phyloP scores from a whole-genome alignment of 2,797 vertebrate species.

The Ctenosaura bakeri region DNA sequence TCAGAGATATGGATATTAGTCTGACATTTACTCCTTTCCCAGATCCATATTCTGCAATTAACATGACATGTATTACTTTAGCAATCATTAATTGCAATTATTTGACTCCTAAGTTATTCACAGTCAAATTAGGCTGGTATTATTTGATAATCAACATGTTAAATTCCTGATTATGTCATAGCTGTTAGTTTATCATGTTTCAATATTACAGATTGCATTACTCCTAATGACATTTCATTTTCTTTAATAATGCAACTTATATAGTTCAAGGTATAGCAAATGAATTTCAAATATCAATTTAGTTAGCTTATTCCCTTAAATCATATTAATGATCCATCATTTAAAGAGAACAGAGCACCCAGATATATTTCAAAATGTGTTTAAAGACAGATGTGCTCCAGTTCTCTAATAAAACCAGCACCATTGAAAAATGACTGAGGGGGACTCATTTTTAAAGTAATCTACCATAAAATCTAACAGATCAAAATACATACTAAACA shows the following conservation, averaged over 20 bases:
- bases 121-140: background rate
- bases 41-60: background rate
- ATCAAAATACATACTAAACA: background rate
- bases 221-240: slow-evolving; percentile 19
- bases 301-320: background rate
- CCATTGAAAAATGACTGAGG: background rate
- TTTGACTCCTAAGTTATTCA: background rate
- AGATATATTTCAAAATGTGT: background rate
- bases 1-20: background rate
- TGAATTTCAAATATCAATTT: background rate
- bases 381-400: background rate
- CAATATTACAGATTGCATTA: slow-evolving; percentile 1
- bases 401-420: background rate
- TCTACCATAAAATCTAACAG: background rate
- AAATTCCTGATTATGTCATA: background rate
- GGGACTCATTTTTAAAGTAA: background rate
- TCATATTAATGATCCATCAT: background rate
- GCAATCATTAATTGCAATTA: background rate
- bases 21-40: background rate
- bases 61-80: background rate
- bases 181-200: background rate
- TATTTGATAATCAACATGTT: background rate
- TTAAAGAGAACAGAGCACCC: background rate
- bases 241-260: slow-evolving; percentile 7
- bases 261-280: background rate